Evolutionary conservation across 2,888 invertebrate species (phyloP).

Genomic region (Tridacna crocea): DNA sequence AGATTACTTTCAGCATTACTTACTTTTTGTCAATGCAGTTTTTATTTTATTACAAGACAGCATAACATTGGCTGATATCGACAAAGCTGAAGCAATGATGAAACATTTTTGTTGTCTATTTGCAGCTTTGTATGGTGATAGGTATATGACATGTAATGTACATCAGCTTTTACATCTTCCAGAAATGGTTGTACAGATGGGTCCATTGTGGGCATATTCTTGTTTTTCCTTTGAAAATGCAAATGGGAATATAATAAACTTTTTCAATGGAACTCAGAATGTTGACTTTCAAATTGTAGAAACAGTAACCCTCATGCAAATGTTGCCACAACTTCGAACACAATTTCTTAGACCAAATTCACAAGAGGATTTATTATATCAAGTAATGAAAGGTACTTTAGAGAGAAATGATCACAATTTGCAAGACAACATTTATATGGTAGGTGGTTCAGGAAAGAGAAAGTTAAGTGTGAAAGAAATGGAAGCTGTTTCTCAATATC

Average conservation of each 20-base stretch:
- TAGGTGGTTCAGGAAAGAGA: not conserved
- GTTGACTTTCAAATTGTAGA: slow-evolving; percentile 19
- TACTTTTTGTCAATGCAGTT: slow-evolving; percentile 50
- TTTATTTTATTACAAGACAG: slow-evolving; percentile 39
- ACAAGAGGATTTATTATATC: not conserved
- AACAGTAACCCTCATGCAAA: slow-evolving; percentile 7
- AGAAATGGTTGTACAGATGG: slow-evolving; percentile 45
- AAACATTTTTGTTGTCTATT: slow-evolving; percentile 48
- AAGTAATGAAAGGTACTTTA: not conserved
- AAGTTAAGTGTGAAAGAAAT: not conserved
- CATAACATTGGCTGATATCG: slow-evolving; percentile 27
- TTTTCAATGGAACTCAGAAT: slow-evolving; percentile 16
- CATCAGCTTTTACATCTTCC: slow-evolving; percentile 54
- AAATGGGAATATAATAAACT: slow-evolving; percentile 34
- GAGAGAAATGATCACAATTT: not conserved
- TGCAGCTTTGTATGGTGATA: slow-evolving; percentile 50
- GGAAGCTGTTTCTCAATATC: slow-evolving; percentile 15
- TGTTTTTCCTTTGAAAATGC: slow-evolving; percentile 52
- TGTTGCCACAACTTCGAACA: not conserved
- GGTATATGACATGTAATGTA: slow-evolving; percentile 50
- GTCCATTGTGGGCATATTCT: slow-evolving; percentile 58
- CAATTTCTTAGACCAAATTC: not conserved
- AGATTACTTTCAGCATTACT: slow-evolving; percentile 47
- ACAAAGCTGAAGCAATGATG: slow-evolving; percentile 33
- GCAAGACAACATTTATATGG: not conserved